Evolutionary conservation across 2,113 vertebrate species (phyloP).

Genomic region (Dipodomys stephensi): DNA sequence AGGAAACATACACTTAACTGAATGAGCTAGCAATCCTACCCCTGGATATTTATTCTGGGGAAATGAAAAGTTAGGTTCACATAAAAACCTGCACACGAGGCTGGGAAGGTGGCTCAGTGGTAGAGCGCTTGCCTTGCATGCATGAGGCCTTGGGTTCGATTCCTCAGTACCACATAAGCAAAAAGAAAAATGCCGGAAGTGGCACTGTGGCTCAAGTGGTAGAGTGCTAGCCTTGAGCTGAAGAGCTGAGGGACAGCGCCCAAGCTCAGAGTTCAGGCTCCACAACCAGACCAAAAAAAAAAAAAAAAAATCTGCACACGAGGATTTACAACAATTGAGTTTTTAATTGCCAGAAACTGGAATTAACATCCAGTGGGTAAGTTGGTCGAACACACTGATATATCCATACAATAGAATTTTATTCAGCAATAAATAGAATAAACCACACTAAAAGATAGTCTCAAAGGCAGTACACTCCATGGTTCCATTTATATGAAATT

Average conservation of each 20-base stretch:
- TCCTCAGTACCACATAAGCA: no score
- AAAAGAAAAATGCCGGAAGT: no score
- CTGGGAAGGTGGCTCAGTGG: no score
- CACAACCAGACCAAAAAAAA: no score
- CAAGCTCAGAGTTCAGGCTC: no score
- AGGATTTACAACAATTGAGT: constrained; percentile 36
- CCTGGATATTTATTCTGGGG: constrained; percentile 1
- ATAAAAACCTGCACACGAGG: not conserved
- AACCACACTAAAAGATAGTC: not conserved
- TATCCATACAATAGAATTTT: not conserved
- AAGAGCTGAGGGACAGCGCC: no score
- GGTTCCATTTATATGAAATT: not conserved
- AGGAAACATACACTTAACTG: not conserved
- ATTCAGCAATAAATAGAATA: constrained; percentile 42
- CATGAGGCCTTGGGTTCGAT: no score
- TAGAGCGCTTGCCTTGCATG: no score
- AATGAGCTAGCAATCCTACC: not conserved
- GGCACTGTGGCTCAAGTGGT: no score
- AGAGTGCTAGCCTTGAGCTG: no score
- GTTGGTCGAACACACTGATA: constrained; percentile 7
- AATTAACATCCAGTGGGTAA: constrained; percentile 20
- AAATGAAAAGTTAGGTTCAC: constrained; percentile 27
- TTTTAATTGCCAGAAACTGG: not conserved
- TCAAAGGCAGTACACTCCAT: not conserved
- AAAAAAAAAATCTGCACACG: not conserved